phyloP scores from a whole-genome alignment of 2,113 vertebrate species.

The Strix uralensis region DNA sequence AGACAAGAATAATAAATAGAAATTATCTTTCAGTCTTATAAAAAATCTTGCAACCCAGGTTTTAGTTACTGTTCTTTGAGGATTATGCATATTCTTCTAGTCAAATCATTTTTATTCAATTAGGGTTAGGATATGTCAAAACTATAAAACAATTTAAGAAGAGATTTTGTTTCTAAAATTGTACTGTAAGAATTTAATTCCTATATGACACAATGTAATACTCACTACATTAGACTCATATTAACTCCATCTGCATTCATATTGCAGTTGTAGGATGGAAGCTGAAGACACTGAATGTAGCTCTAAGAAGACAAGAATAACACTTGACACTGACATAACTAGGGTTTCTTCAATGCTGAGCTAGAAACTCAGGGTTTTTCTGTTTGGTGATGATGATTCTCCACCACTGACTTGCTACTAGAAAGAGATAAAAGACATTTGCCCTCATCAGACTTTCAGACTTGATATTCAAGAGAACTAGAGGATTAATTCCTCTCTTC shows the following conservation, averaged over 20 bases:
- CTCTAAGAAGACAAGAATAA: not conserved
- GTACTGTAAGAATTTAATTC: not conserved
- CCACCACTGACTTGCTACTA: not conserved
- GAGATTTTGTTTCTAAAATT: not conserved
- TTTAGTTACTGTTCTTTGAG: not conserved
- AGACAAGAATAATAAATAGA: not conserved
- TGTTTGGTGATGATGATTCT: not conserved
- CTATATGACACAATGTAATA: not conserved
- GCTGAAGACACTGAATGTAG: not conserved
- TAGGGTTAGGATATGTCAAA: not conserved
- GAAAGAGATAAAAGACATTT: not conserved
- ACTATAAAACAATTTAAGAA: not conserved
- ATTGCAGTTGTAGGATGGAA: not conserved
- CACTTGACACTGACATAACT: not conserved
- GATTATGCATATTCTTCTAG: not conserved
- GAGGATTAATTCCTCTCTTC: not conserved
- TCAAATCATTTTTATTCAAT: not conserved
- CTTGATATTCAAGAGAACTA: not conserved
- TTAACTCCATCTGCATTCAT: not conserved
- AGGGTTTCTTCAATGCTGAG: not conserved
- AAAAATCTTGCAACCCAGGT: not conserved
- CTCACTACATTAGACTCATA: not conserved
- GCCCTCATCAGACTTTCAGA: not conserved
- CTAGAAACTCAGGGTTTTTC: not conserved
- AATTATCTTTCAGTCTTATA: not conserved